Evolutionary conservation across 2,797 vertebrate species (phyloP), one percentile per base, ranked within the genome.

Genomic region (Sebastes steindachneri): DNA sequence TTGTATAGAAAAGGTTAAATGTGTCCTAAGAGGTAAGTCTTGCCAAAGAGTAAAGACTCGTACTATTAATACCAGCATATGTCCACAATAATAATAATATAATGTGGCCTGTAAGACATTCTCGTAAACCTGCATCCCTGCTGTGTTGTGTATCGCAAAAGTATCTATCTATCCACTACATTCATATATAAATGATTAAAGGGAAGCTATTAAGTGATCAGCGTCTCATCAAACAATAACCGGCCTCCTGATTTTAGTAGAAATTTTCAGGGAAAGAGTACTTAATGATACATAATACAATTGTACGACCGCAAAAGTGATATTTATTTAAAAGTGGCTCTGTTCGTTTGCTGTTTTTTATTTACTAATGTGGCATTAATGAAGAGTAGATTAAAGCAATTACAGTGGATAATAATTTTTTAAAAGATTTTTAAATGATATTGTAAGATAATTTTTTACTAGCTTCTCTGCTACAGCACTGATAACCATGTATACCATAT

Each of bases 31-130:
- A 95, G 93, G 95, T 94, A 96, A 96, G 96, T 96, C 96, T 97
- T 96, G 97, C 97, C 97, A 97, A 97, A 98, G 97, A 97, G 97
- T 96, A 95, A 95, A 90, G 91, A 96, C 96, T 96, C 95, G 90
- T 95, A 83, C 53, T 80, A 84, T 79, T 59, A 96, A 97, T 97
- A 94, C 97, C 97, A 97, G 95, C 96, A 96, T 97, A 95, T 91
- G 75, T 89, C 83, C 86, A 89, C 84, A 62, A 26, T 85, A 37
- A 37, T 14, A 79, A 37, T 37, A 79, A 84, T 85, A 86, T 80
- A 57, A 80, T 31, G 88, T 92, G 90, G 86, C 85, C 80, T 85
- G 68, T 87, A 84, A 92, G 48, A 81, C 84, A 77, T 82, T 85
- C 83, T 86, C 80, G 25, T 84, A 73, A 75, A 87, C 45, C 73